phyloP scores from a whole-genome alignment of 2,797 vertebrate genomes.

The Malacoraja senta region DNA sequence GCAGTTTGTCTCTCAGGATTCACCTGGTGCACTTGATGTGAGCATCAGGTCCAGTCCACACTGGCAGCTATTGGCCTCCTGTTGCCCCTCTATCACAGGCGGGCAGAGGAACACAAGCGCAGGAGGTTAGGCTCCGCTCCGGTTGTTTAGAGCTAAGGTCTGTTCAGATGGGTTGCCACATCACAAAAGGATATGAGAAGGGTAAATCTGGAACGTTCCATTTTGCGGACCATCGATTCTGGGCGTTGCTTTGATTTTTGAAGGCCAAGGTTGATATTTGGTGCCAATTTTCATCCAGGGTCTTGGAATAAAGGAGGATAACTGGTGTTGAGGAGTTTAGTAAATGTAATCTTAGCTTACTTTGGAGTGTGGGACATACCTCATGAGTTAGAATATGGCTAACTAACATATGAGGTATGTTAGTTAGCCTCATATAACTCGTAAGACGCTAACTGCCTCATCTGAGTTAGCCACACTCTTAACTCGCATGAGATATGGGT shows the following conservation, averaged over 20 bases:
- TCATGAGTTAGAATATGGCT: too few relatives aligned
- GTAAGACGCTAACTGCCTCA: too few relatives aligned
- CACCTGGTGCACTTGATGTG: neutral
- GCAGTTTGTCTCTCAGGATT: too few relatives aligned
- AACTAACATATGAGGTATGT: too few relatives aligned
- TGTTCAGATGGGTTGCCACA: neutral
- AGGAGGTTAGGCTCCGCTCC: neutral
- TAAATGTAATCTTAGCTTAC: too few relatives aligned
- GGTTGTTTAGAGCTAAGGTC: neutral
- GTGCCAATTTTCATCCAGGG: neutral
- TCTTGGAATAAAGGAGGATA: neutral
- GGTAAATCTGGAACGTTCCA: neutral
- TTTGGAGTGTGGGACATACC: too few relatives aligned
- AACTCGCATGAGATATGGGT: too few relatives aligned
- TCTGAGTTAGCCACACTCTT: too few relatives aligned
- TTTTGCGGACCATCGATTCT: neutral
- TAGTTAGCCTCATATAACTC: too few relatives aligned
- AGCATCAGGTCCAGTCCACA: neutral
- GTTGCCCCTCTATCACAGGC: neutral
- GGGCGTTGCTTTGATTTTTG: neutral
- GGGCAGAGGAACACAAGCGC: neutral
- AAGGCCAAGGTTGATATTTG: neutral
- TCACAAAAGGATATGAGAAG: neutral
- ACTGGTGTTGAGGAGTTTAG: neutral
- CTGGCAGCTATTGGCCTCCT: neutral